Conservation (phyloP, 2,113 vertebrate species). For the Lipotes vexillifer region DNA sequence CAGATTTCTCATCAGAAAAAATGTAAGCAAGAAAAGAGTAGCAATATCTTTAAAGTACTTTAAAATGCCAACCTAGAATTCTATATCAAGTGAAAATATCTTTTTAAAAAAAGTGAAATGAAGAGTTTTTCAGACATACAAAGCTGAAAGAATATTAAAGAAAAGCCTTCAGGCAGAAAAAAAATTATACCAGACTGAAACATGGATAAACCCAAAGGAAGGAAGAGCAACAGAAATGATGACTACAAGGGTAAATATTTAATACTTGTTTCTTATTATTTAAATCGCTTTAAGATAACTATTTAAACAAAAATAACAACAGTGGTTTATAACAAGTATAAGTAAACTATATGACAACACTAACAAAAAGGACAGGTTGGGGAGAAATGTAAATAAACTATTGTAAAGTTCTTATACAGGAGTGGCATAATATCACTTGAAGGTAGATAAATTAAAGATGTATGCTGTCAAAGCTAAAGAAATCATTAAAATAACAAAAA, state of each 20-base stretch:
- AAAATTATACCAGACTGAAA: neutral
- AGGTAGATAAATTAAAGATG: neutral
- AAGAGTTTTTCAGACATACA: neutral
- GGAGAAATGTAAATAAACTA: neutral
- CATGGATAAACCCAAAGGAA: neutral
- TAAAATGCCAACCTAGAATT: neutral
- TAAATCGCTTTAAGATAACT: neutral
- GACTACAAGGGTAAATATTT: neutral
- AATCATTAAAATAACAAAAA: neutral
- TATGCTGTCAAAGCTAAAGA: neutral
- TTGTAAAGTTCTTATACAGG: neutral
- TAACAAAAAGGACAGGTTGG: neutral
- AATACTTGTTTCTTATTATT: neutral
- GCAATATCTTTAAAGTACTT: neutral
- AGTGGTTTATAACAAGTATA: neutral
- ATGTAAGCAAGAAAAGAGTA: neutral
- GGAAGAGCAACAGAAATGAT: neutral
- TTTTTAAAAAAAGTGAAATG: neutral
- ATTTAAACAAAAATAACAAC: neutral
- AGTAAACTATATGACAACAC: neutral
- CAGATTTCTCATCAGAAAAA: neutral
- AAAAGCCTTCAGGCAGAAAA: neutral
- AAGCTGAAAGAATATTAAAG: neutral
- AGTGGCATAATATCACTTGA: neutral
- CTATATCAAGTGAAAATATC: neutral